Percentiles rank a stretch among this genome's conserved stretches.
These are phyloP conservation scores for Eupithecia insigniata DNA, from an alignment of 2,888 invertebrate species.

Conservation along the genomic window DNA sequence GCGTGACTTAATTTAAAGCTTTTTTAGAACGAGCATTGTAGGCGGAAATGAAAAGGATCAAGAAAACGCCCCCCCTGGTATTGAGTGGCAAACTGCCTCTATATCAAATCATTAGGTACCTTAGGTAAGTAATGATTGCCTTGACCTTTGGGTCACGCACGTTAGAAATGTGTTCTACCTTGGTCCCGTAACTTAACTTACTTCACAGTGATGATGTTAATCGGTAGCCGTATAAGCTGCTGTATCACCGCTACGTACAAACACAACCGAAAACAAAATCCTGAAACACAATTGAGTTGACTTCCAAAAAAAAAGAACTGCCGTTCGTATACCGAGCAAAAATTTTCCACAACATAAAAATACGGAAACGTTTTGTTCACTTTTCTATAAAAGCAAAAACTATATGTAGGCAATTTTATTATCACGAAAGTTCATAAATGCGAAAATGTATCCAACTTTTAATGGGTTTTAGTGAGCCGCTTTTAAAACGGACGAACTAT, in stretches of 20 bases:
- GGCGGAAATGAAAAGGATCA: neutral
- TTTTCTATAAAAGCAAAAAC: neutral
- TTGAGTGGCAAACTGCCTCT: neutral
- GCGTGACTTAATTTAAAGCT: neutral
- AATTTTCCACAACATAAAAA: neutral
- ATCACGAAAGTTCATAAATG: neutral
- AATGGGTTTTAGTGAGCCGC: slow-evolving; percentile 12
- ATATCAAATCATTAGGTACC: neutral
- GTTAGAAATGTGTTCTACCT: neutral
- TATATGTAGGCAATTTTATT: neutral
- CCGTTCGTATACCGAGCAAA: neutral
- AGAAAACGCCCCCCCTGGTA: neutral
- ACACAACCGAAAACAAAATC: neutral
- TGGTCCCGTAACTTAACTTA: neutral
- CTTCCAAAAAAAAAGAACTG: neutral
- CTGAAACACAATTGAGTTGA: neutral
- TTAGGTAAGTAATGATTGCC: no score
- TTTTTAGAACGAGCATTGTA: neutral
- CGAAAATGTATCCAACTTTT: slow-evolving; percentile 15
- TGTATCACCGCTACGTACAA: no score
- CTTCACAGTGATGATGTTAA: neutral
- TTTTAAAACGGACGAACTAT: slow-evolving; percentile 12
- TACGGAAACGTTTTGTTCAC: neutral
- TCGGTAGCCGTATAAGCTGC: neutral
- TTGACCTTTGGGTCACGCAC: neutral